Evolutionary conservation across 2,113 vertebrate species (phyloP).

Genomic region (Arvicanthis niloticus): DNA sequence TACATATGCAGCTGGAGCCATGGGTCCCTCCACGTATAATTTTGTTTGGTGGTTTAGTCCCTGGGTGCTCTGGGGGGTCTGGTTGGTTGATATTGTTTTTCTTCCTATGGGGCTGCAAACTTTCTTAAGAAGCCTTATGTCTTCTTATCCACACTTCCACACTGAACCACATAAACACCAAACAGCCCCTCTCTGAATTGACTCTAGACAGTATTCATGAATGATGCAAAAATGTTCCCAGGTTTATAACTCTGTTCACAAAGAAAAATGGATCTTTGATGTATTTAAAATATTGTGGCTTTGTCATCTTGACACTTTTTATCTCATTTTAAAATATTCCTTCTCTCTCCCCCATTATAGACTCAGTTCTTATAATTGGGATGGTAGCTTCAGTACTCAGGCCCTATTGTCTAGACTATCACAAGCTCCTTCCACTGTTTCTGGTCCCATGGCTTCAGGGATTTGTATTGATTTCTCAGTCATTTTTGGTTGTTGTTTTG

Average conservation of each 20-base stretch:
- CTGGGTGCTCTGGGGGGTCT: no score
- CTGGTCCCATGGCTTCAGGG: fast-evolving
- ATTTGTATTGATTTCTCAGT: not conserved
- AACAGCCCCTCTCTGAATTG: no score
- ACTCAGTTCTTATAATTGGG: not conserved
- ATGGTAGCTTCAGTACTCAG: fast-evolving
- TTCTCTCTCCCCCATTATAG: not conserved
- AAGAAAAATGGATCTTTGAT: not conserved
- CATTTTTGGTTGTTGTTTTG: fast-evolving
- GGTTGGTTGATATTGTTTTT: no score
- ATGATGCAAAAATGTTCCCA: no score
- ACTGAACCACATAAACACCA: not conserved
- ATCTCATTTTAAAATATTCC: not conserved
- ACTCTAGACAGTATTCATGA: no score
- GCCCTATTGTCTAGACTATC: fast-evolving
- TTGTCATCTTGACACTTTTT: no score
- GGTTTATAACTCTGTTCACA: not conserved
- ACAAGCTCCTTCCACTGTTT: fast-evolving
- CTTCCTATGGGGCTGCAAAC: no score
- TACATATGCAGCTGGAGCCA: no score
- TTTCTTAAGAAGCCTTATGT: not conserved
- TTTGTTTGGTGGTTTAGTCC: no score
- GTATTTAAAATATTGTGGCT: not conserved
- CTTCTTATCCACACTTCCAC: not conserved
- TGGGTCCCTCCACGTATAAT: no score